Base-by-base conservation (phyloP, 2,113 vertebrate genomes). In the Argyrosomus japonicus region DNA sequence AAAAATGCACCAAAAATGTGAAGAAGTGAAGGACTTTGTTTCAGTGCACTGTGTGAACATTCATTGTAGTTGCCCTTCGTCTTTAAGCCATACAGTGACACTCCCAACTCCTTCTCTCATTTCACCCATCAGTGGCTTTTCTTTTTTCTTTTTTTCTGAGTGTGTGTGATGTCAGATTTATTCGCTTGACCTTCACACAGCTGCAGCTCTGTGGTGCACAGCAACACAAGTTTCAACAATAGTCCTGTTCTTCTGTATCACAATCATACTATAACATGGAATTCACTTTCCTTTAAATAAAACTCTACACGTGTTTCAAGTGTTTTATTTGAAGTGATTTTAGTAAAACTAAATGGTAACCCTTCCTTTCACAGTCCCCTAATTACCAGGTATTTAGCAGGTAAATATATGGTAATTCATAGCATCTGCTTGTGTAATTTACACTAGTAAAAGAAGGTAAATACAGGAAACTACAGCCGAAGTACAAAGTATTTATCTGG, bases 61-160 rank as follows among this genome's bases (percentile, higher is more conserved):
- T 81, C 64, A 62, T 56, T 85, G 81, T 72, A 58, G 79, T 40
- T 12, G 56, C 11, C 73, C 79, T 82, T 54, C 45, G 14, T 79
- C 63, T 90, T 87, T 61, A 86, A 90, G 70, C 61, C 78, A 72
- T 64, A 83, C 73, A 61, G 54, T 84, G 90, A 90, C 90, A 82
- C 88, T 88, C 75, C 77, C 57, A 86, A 64, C 83, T 89, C 79
- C 88, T 81, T 86, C 87, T 90, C 83, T 91, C 82, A 91, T 93
- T 93, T 93, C 87, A 93, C 84, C 82, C 90, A 87, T 89, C 89
- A 79, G 53, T 88, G 73, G 80, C 23, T 87, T 87, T 87, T 82
- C 73, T 81, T 84, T 48, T 76, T 79, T 83, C 64, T 72, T 21
- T 40, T 63, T 3, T n/a, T 50, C 57, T 56, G 68, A 54, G 75